Conservation (phyloP, 2,113 vertebrate species). For the Prunella himalayana region DNA sequence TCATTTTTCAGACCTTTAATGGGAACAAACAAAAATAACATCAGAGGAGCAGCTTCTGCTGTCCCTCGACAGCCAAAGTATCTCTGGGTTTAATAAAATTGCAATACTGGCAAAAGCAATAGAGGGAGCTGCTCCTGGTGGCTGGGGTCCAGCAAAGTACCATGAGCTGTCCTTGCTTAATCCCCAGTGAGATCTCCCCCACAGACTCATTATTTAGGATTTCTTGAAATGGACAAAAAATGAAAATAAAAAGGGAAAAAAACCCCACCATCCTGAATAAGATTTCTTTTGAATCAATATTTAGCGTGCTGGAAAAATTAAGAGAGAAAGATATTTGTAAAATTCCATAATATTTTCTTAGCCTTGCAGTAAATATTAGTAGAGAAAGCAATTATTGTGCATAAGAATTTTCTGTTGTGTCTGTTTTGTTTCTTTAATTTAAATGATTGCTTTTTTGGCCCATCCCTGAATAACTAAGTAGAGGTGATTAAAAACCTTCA, state of each 20-base stretch:
- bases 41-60: background rate
- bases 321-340: conserved; percentile 24
- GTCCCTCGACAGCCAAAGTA: background rate
- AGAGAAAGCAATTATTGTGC: conserved; percentile 1
- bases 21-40: background rate
- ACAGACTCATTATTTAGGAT: background rate
- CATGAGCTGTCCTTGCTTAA: background rate
- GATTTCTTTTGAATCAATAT: conserved; percentile 23
- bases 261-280: background rate
- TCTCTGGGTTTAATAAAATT: background rate
- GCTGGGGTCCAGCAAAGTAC: background rate
- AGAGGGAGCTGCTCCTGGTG: background rate
- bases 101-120: conserved; percentile 13
- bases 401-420: background rate
- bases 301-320: conserved; percentile 27
- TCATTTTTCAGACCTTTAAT: background rate
- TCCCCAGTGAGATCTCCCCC: background rate
- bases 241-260: background rate
- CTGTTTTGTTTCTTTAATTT: background rate
- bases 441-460: conserved; percentile 35
- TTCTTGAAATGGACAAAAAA: background rate
- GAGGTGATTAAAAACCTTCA: conserved; percentile 55
- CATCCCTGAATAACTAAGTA: conserved; percentile 39
- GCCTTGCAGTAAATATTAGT: background rate
- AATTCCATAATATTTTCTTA: conserved; percentile 47